A percentile compares a stretch with the other conserved stretches of the same genome.
phyloP scores from a whole-genome alignment of 2,888 invertebrate species.

The Digitonthophagus gazella region DNA sequence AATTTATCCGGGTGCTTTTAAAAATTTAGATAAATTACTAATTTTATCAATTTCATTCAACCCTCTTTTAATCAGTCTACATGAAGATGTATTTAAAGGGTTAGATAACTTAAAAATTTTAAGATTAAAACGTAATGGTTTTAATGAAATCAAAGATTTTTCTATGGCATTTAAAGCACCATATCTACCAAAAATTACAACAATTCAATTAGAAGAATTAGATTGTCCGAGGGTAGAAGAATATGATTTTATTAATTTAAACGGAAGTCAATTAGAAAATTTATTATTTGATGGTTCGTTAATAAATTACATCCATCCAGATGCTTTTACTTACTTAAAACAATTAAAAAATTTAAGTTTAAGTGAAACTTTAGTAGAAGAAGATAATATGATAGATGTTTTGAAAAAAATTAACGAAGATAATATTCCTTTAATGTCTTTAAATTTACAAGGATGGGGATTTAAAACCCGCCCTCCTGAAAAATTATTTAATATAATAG shows the following conservation, averaged over 20 bases:
- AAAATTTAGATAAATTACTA: slow-evolving; percentile 52
- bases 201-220: no score
- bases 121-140: slow-evolving; percentile 58
- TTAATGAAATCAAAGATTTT: slow-evolving; percentile 51
- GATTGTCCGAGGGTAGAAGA: slow-evolving; percentile 51
- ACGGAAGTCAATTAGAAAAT: slow-evolving; percentile 50
- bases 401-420: slow-evolving; percentile 46
- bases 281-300: slow-evolving; percentile 57
- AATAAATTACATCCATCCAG: slow-evolving; percentile 55
- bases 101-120: slow-evolving; percentile 54
- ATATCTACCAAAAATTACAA: slow-evolving; percentile 59
- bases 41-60: slow-evolving; percentile 60
- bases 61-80: slow-evolving; percentile 51
- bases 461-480: slow-evolving; percentile 55
- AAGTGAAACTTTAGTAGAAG: slow-evolving; percentile 57
- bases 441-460: slow-evolving; percentile 57
- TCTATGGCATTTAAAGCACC: slow-evolving; percentile 52
- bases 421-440: slow-evolving; percentile 50
- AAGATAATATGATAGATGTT: slow-evolving; percentile 50
- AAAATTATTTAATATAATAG: slow-evolving; percentile 53
- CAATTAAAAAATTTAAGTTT: slow-evolving; percentile 53
- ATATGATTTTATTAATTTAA: slow-evolving; percentile 53
- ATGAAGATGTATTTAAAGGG: slow-evolving; percentile 54
- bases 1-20: slow-evolving; percentile 55
- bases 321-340: slow-evolving; percentile 53